Evolutionary conservation across 2,888 invertebrate genomes (phyloP), one percentile per base, ranked within the genome.

Genomic region (Galerucella calmariensis): DNA sequence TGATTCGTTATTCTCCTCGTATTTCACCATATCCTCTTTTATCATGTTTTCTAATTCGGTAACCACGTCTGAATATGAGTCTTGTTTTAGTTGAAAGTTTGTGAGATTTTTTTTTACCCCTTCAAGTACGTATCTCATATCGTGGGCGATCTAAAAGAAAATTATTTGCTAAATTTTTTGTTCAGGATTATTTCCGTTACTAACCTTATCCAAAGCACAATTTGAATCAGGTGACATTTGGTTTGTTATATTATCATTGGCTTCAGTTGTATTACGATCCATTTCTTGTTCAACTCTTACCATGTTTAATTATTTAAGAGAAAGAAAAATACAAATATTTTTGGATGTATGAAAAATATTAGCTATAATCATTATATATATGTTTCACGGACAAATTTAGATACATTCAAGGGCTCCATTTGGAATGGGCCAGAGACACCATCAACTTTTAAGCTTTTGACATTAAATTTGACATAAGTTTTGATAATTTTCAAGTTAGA

Each of bases 41-140:
- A 76, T 65, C 65, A 70, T 69, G n/a, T 20, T 41, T 67, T 82
- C 81, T 56, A 82, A 66, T 62, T 76, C 69, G 6, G 72, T 70
- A 46, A 75, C 67, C 8, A 81, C 73, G 62, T 81, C 78, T 53
- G 78, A 75, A 61, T 69, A 77, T 4, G 78, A 77, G 66, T 80
- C 79, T 41, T 62, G 27, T 11, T 24, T 10, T n/a, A 59, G n/a
- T 24, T 53, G 11, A 11, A 8, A 44, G 46, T 61, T 9, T 41
- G 41, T 51, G 0, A 69, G 14, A 41, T 69, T 59, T 35, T 69
- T 61, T 56, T 74, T 76, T 2, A 76, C 56, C 46, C 53, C 67
- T 41, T 67, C 73, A 1, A 78, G 67, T 16, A 78, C 70, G n/a
- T 69, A 65, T 41, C 63, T 67, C 61, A 71, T 79, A 65, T 82